Percentiles rank a stretch among this genome's conserved stretches.
Evolutionary conservation across 2,113 vertebrate genomes (phyloP).

Genomic region (Rhineura floridana): DNA sequence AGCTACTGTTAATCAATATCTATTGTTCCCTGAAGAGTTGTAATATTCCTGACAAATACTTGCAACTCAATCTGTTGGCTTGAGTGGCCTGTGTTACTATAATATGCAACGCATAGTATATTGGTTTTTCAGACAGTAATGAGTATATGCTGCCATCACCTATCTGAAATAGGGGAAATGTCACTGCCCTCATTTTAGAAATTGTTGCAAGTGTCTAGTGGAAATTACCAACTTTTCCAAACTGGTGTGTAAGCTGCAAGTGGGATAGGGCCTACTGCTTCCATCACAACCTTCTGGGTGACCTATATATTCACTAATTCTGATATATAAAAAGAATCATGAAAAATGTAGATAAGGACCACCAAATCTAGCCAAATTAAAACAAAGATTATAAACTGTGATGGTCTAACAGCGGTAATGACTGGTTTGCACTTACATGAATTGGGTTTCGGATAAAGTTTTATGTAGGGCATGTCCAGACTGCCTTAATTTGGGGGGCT

Average conservation of each 20-base stretch:
- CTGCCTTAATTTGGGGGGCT: not conserved
- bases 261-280: conserved; percentile 5
- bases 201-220: conserved; percentile 15
- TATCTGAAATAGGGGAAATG: not conserved
- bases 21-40: conserved; percentile 24
- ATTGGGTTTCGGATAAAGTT: not conserved
- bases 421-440: not conserved
- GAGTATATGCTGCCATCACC: not conserved
- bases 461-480: not conserved
- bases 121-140: conserved; percentile 33
- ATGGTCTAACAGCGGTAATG: not conserved
- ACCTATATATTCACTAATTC: not conserved
- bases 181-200: conserved; percentile 17
- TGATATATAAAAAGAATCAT: not conserved
- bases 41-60: conserved; percentile 25
- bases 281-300: not conserved
- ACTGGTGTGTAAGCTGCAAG: conserved; percentile 5
- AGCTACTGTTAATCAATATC: not conserved
- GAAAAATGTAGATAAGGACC: not conserved
- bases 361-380: not conserved
- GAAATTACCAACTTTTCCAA: not conserved
- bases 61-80: not conserved
- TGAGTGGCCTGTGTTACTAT: conserved; percentile 2
- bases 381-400: not conserved
- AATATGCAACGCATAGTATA: conserved; percentile 2